These are phyloP conservation scores for Drosophila nannoptera DNA, from an alignment of 1,140 invertebrate species.

Conservation along the genomic window DNA sequence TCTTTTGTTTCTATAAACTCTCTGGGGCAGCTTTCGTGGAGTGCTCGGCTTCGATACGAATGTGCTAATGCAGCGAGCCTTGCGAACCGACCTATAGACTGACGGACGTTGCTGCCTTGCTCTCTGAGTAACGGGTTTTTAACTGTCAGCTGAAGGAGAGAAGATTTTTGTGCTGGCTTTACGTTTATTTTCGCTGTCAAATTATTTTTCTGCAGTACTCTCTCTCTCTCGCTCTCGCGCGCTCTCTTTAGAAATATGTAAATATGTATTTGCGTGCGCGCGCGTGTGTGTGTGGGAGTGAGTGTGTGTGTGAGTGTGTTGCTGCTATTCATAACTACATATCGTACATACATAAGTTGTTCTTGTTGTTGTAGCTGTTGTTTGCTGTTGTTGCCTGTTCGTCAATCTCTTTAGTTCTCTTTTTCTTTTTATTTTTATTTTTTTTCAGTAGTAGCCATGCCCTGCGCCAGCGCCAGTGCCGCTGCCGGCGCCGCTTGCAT, in stretches of 20 bases:
- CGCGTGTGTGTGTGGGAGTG: not conserved
- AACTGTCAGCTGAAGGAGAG: too few relatives aligned
- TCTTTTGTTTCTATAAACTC: too few relatives aligned
- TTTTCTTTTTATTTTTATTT: too few relatives aligned
- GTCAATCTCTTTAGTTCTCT: not conserved
- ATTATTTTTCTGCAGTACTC: too few relatives aligned
- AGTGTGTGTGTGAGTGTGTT: not conserved
- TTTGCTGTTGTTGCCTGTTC: not conserved
- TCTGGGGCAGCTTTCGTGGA: too few relatives aligned
- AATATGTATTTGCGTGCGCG: not conserved
- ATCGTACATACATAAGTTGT: constrained; percentile 9
- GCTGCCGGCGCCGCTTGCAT: constrained; percentile 26
- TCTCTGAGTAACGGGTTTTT: too few relatives aligned
- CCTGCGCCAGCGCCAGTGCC: constrained; percentile 15
- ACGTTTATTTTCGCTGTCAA: too few relatives aligned
- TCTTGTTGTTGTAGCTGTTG: constrained; percentile 3
- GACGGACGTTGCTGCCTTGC: too few relatives aligned
- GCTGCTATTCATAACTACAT: constrained; percentile 1
- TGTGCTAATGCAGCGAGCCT: too few relatives aligned
- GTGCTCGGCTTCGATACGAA: too few relatives aligned
- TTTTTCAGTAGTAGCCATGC: constrained; percentile 42
- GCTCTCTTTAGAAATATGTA: not conserved
- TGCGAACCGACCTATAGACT: too few relatives aligned
- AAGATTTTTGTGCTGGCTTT: too few relatives aligned
- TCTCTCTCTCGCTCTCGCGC: not conserved